Conservation (phyloP, 1,140 invertebrate genomes). For the Dendrolimus kikuchii region DNA sequence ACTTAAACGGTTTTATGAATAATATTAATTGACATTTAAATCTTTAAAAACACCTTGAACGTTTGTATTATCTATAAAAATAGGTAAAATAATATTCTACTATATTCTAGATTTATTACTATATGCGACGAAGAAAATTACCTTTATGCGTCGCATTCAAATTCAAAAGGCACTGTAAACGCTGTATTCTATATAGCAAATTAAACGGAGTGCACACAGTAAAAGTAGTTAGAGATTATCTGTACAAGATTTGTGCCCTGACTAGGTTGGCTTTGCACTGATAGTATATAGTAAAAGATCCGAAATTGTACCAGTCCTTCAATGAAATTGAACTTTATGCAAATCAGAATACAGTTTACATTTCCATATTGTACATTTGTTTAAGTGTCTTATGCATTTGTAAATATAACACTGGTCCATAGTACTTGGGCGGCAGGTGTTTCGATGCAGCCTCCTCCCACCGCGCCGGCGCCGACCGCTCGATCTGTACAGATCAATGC, state of each 20-base stretch:
- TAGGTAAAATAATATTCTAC: too few relatives aligned
- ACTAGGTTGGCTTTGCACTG: conserved; percentile 37
- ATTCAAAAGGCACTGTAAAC: conserved; percentile 26
- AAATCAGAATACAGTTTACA: conserved; percentile 23
- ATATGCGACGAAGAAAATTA: too few relatives aligned
- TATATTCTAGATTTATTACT: too few relatives aligned
- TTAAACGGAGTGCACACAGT: conserved; percentile 33
- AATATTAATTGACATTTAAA: too few relatives aligned
- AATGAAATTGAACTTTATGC: conserved; percentile 8
- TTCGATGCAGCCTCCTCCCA: conserved; percentile 58
- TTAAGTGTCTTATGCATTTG: conserved; percentile 7
- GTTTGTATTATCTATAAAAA: too few relatives aligned
- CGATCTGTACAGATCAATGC: conserved; percentile 54
- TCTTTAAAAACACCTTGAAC: too few relatives aligned
- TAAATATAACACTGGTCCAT: conserved; percentile 37
- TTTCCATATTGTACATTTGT: neutral
- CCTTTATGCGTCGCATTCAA: too few relatives aligned
- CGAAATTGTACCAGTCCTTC: conserved; percentile 7
- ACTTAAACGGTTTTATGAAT: too few relatives aligned
- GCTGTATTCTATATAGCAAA: conserved; percentile 29
- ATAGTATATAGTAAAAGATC: neutral
- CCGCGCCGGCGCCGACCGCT: conserved; percentile 41
- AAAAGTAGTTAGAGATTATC: conserved; percentile 60
- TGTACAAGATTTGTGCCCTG: conserved; percentile 55
- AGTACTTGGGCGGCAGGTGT: conserved; percentile 68